phyloP scores from a whole-genome alignment of 2,797 vertebrate genomes.

The Pteropus rufus region DNA sequence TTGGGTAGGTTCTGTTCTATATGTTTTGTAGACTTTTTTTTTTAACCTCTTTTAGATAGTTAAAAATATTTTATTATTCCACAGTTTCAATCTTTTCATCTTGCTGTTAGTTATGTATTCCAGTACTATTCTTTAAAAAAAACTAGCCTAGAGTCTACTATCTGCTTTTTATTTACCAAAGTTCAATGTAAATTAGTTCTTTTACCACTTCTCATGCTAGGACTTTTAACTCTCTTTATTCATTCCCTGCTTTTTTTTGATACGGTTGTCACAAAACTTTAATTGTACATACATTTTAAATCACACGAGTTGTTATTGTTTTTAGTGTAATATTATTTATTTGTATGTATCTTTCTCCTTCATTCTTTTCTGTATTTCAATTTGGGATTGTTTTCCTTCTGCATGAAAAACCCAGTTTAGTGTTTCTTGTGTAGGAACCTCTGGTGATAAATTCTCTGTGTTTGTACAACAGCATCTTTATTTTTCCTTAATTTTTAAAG shows the following conservation, averaged over 20 bases:
- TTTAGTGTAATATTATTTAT: background rate
- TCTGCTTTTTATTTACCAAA: background rate
- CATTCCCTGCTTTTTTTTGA: background rate
- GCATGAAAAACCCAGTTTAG: background rate
- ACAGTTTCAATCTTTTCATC: background rate
- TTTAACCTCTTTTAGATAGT: background rate
- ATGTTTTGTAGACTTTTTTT: background rate
- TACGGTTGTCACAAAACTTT: background rate
- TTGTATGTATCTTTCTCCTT: background rate
- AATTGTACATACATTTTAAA: background rate
- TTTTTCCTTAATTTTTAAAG: background rate
- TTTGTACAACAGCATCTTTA: background rate
- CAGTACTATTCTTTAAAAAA: background rate
- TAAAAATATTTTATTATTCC: background rate
- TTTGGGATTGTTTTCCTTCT: background rate
- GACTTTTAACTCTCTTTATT: background rate
- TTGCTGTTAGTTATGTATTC: background rate
- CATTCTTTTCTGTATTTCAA: background rate
- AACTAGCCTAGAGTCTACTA: background rate
- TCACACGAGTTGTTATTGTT: background rate
- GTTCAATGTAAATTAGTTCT: background rate
- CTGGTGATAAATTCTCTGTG: background rate
- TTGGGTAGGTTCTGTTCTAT: background rate
- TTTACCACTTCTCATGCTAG: background rate
- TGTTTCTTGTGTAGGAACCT: background rate